These are phyloP conservation scores for Danio tinwini DNA, from an alignment of 2,797 vertebrate genomes.

Conservation along the genomic window DNA sequence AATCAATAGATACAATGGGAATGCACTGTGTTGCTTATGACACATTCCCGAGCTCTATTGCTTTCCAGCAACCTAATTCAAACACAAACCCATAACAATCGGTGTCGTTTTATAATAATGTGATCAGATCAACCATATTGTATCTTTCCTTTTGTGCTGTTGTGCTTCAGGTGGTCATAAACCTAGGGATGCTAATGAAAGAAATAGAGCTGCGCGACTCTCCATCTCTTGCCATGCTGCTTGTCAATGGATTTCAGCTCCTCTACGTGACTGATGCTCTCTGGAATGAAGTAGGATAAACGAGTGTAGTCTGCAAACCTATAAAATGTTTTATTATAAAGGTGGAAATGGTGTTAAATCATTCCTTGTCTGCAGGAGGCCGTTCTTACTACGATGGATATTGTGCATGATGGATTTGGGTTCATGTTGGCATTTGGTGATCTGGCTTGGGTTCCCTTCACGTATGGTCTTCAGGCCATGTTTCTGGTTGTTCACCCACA, in stretches of 20 bases:
- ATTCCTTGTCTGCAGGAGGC: conserved; percentile 79
- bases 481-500: conserved; percentile 88
- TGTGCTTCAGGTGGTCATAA: conserved; percentile 82
- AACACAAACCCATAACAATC: no score
- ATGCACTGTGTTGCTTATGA: no score
- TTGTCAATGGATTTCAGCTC: conserved; percentile 89
- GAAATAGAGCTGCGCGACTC: conserved; percentile 84
- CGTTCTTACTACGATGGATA: conserved; percentile 91
- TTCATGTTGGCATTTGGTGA: conserved; percentile 95
- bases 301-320: not conserved
- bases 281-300: conserved; percentile 87
- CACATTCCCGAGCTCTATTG: no score
- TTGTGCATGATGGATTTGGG: conserved; percentile 90
- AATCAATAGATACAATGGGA: no score
- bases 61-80: no score
- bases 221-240: conserved; percentile 87
- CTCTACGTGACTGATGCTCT: conserved; percentile 88
- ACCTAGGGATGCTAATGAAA: conserved; percentile 87
- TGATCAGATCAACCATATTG: no score
- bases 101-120: no score
- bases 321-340: not conserved
- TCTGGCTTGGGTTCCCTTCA: conserved; percentile 91
- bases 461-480: conserved; percentile 87
- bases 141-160: conserved; percentile 1
- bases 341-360: not conserved